phyloP scores from a whole-genome alignment of 2,888 invertebrate genomes.

The Parelbella ahira region DNA sequence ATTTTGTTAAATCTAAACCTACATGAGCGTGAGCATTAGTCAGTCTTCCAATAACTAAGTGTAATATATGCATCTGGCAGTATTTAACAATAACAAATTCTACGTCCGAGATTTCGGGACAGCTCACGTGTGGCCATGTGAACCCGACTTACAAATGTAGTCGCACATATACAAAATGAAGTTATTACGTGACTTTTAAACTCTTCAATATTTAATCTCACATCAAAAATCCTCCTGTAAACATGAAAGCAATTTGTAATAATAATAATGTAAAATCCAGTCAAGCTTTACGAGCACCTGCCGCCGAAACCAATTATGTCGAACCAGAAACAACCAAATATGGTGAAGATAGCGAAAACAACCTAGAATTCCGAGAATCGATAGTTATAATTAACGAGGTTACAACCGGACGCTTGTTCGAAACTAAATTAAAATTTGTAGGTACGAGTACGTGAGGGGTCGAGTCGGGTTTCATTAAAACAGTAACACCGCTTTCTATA shows the following conservation, averaged over 20 bases:
- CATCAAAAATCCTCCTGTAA: too few relatives aligned
- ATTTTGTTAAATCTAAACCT: too few relatives aligned
- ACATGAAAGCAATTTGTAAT: slow-evolving; percentile 2
- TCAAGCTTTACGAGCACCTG: slow-evolving; percentile 6
- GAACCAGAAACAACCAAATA: slow-evolving; percentile 4
- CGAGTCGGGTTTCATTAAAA: slow-evolving; percentile 39
- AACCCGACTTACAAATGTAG: too few relatives aligned
- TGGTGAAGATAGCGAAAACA: slow-evolving; percentile 13
- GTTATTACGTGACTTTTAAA: too few relatives aligned
- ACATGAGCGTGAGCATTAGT: too few relatives aligned
- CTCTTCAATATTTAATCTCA: too few relatives aligned
- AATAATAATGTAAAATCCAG: neutral
- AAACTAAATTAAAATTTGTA: slow-evolving; percentile 36
- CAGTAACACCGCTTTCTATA: slow-evolving; percentile 39
- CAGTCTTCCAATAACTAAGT: too few relatives aligned
- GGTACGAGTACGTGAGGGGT: slow-evolving; percentile 27
- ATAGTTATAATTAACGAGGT: slow-evolving; percentile 30
- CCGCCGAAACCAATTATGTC: slow-evolving; percentile 14
- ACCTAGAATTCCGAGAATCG: slow-evolving; percentile 11
- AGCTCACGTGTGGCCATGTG: too few relatives aligned
- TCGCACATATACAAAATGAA: too few relatives aligned
- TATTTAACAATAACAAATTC: too few relatives aligned
- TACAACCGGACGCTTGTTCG: slow-evolving; percentile 27
- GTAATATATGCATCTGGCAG: too few relatives aligned
- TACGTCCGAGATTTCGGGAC: too few relatives aligned